phyloP scores from a whole-genome alignment of 2,113 vertebrate species.

The Scalopus aquaticus region DNA sequence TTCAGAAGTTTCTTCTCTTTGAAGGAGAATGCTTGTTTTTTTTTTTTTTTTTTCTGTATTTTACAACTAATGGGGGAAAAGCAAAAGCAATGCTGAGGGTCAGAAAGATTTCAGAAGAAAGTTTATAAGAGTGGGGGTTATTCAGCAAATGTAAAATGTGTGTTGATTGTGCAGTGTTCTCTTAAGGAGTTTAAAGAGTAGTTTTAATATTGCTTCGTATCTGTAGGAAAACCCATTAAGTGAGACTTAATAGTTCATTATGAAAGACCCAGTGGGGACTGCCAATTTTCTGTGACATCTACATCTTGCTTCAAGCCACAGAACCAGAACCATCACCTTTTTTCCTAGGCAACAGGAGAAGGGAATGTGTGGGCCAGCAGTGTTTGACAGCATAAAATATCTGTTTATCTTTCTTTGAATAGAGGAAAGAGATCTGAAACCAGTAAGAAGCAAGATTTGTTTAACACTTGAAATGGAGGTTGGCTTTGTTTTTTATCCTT shows the following conservation, averaged over 20 bases:
- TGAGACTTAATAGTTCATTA: slow-evolving; percentile 31
- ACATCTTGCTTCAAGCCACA: slow-evolving; percentile 53
- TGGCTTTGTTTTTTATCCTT: slow-evolving; percentile 38
- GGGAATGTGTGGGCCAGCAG: slow-evolving; percentile 42
- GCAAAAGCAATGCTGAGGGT: background rate
- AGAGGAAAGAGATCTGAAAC: slow-evolving; percentile 72
- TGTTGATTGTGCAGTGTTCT: background rate
- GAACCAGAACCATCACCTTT: slow-evolving; percentile 28
- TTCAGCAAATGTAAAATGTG: background rate
- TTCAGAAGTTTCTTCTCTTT: background rate
- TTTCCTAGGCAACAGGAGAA: slow-evolving; percentile 73
- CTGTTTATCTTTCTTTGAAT: slow-evolving; percentile 70
- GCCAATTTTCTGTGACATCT: slow-evolving; percentile 57
- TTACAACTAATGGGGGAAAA: background rate
- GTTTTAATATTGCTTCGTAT: slow-evolving; percentile 29
- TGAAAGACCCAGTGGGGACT: slow-evolving; percentile 29
- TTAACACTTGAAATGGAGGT: slow-evolving; percentile 73
- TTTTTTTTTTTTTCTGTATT: background rate
- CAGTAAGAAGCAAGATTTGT: slow-evolving; percentile 70
- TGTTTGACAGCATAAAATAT: slow-evolving; percentile 72
- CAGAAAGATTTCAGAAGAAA: background rate
- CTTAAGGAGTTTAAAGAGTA: background rate
- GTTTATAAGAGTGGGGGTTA: background rate
- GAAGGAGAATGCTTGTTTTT: background rate
- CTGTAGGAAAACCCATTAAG: slow-evolving; percentile 33